Base-by-base conservation (phyloP, 2,113 vertebrate genomes). In the Osmerus mordax region DNA sequence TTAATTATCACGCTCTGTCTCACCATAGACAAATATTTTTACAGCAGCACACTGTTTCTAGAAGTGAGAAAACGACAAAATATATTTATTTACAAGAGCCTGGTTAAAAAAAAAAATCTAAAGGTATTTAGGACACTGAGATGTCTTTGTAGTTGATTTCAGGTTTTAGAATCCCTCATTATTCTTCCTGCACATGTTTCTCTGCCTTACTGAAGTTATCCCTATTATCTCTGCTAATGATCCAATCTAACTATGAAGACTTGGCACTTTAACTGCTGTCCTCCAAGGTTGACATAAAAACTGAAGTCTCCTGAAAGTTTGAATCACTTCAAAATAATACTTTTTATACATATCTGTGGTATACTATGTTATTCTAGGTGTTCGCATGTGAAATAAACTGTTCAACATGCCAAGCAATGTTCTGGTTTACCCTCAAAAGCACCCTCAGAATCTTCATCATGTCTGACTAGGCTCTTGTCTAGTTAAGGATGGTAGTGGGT, bases 21-120 rank as follows among this genome's bases (percentile, higher is more conserved):
- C 52, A 58, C 55, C 9, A 56, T 25, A 51, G 61, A 65, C 66
- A 74, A 81, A 73, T 65, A 68, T 71, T 73, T 78, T 19, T 41
- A 36, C 41, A 47, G 41, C 66, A 72, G 72, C 51, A 65, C 53
- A 52, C 55, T 54, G 36, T 78, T 65, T 41, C 8, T 21, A 51
- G 13, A 61, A 62, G 53, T 52, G 70, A 74, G 51, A 2, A 18
- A 14, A 79, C 63, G 71, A 59, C 16, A 64, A 41, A 68, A 19
- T 53, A 75, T 72, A 28, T 19, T 63, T 29, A 8, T 7, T 51
- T 51, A 21, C 11, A 65, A 18, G 41, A 47, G 47, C 18, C 25
- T 12, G 8, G 23, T 14, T 18, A 36, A 64, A 19, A 18, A 65
- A 32, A 29, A 41, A 9, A 65, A 29, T 19, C 11, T 4, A n/a